Base-by-base conservation (phyloP, 92 coral and sea anemone genomes). In the Umimayanthus kanabou region DNA sequence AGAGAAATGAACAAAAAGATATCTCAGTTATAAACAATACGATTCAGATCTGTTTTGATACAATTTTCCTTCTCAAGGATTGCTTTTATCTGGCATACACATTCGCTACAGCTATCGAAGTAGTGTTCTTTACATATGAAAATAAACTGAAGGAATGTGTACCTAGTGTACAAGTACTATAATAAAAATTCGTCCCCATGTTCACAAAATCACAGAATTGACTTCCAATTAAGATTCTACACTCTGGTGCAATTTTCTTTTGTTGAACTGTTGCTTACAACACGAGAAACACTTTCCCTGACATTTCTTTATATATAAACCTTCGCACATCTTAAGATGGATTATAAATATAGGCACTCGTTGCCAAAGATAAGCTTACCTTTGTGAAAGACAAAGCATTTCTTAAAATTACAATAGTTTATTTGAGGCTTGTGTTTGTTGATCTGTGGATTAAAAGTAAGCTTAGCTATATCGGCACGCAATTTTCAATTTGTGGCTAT, bases 391-490 rank as follows among this genome's bases (percentile, higher is more conserved):
- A 9, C 47, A 50, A 50, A 78, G 39, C 29, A 18, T 66, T 39
- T 61, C 39, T 72, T 81, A 61, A 28, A 82, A 82, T 67, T 82
- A 82, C 58, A 82, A 67, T 82, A 77, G 77, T 83, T 70, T 70
- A 29, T 40, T 42, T 83, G 39, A 30, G n/a, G 87, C 25, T 33
- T 55, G 65, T 45, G 73, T 83, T 43, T 81, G 58, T 81, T 65
- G 58, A 39, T 66, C 71, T 40, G 85, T 45, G 85, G 85, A 81
- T 80, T 58, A 65, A 26, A 65, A 10, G 58, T 23, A 64, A 81
- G 76, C 76, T 40, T 26, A 80, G 66, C 69, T 3, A 49, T 45
- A 40, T 83, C 64, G 64, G 39, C 47, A 45, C 55, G 66, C 39
- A 83, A 83, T 67, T 43, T 40, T 28, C 23, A 83, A 39, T 43